These are phyloP conservation scores for Uloborus plumipes DNA, from an alignment of 2,888 invertebrate species.

Conservation along the genomic window DNA sequence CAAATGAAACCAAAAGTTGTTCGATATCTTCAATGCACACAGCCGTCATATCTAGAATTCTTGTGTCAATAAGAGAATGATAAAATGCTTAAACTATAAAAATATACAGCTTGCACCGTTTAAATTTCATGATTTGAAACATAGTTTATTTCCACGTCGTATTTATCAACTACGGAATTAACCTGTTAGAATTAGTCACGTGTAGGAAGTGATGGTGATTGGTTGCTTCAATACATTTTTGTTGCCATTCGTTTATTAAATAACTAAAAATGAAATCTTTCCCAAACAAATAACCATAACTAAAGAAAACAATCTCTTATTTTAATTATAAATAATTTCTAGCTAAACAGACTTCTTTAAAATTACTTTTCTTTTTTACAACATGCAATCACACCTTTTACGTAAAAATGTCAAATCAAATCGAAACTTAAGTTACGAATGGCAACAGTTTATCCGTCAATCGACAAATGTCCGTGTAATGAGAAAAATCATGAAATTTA, in stretches of 20 bases:
- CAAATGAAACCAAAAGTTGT: constrained; percentile 45
- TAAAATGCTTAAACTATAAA: constrained; percentile 1
- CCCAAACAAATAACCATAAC: too few relatives aligned
- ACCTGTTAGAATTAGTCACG: constrained; percentile 64
- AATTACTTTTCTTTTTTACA: too few relatives aligned
- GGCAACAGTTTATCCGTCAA: background rate
- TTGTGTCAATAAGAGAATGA: background rate
- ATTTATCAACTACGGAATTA: constrained; percentile 18
- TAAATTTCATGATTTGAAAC: constrained; percentile 8
- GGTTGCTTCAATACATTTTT: constrained; percentile 13
- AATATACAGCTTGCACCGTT: constrained; percentile 10
- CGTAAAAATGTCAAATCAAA: too few relatives aligned
- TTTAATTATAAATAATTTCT: too few relatives aligned
- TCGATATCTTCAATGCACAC: constrained; percentile 35
- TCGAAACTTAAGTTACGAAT: too few relatives aligned
- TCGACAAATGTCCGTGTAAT: constrained; percentile 4
- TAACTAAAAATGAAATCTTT: background rate
- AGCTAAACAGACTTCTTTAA: too few relatives aligned
- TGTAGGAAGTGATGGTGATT: constrained; percentile 43
- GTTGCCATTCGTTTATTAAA: background rate
- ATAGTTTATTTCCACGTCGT: constrained; percentile 42
- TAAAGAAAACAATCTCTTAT: too few relatives aligned
- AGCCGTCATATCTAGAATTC: constrained; percentile 24
- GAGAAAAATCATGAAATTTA: constrained; percentile 25
- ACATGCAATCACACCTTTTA: too few relatives aligned